Evolutionary conservation across 2,113 vertebrate species (phyloP), one percentile per base, ranked within the genome.

Genomic region (Syrrhaptes paradoxus): DNA sequence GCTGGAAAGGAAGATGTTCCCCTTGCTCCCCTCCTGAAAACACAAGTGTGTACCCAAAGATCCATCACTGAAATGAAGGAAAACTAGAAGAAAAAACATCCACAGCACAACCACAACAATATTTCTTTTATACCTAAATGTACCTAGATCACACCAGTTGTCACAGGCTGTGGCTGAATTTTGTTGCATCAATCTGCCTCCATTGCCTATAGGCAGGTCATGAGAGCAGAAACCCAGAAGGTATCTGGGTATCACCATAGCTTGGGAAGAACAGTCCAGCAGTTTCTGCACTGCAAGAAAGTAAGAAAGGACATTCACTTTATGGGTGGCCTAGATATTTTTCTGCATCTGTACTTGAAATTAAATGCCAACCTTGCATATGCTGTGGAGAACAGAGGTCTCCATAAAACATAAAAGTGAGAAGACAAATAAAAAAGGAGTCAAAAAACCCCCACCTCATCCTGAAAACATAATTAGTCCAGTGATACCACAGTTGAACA

Each of bases 211-310:
- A 87, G n/a, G 28, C 38, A 89, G 22, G 26, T 38, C 34, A 51
- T 61, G 38, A 75, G 26, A 68, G 43, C 32, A 82, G 48, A 87
- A 91, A 72, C 16, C 16, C 62, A 75, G 57, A 89, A 58, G 32
- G 7, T 29, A 71, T 46, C 19, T 0, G 1, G 10, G 13, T 75
- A n/a, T 26, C 19, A 2, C 45, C 6, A 28, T 2, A 46, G 16
- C 73, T 54, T 68, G 26, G 36, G 29, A 82, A 79, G 45, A 52
- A 17, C 19, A 29, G 38, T 51, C 57, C 6, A 12, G 17, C 28
- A 87, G 49, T 78, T 93, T 71, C 45, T 63, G 32, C 26, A 32
- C 29, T 49, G 66, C 45, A 86, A 43, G n/a, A 4, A 70, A 86
- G 18, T 31, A 19, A 73, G 51, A 73, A 86, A 77, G 25, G 28